Base-by-base conservation (phyloP, 2,888 invertebrate species). In the Monoplex corrugatus region DNA sequence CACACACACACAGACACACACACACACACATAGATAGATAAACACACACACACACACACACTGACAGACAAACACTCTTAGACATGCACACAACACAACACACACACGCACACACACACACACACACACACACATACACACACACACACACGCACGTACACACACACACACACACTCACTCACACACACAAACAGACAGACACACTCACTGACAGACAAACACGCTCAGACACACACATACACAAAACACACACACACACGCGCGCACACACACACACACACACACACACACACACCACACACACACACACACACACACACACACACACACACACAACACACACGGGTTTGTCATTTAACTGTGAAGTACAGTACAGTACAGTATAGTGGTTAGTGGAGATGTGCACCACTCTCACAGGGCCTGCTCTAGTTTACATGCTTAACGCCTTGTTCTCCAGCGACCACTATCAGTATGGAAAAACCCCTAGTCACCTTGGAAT, bases 221-320 rank as follows among this genome's bases (percentile, higher is more conserved):
- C 63, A n/a, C n/a, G n/a, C n/a, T n/a, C n/a, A 63, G 28, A 63
- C 63, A 63, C 63, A 63, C 63, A 63, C 10, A 63, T 23, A 63
- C 63, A 63, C 63, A 63, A n/a, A n/a, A 63, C 63, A 63, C 63
- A 63, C 63, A 63, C 63, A 63, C 63, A 63, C 63, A 63, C 63
- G n/a, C 63, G n/a, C 63, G n/a, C 63, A 63, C 63, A 63, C 63
- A 63, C 63, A 63, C 63, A 63, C 63, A 63, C 63, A 63, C 63
- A 63, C n/a, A n/a, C n/a, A n/a, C 63, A 63, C 63, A 63, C 63
- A 63, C 63, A 63, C 63, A n/a, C n/a, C n/a, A n/a, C n/a, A n/a
- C n/a, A n/a, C n/a, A n/a, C n/a, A n/a, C n/a, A n/a, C n/a, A n/a
- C 63, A 63, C 63, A 63, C 63, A 63, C 63, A 63, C 63, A 63